Evolutionary conservation across 2,797 vertebrate genomes (phyloP), one percentile per base, ranked within the genome.

Genomic region (Betta splendens): DNA sequence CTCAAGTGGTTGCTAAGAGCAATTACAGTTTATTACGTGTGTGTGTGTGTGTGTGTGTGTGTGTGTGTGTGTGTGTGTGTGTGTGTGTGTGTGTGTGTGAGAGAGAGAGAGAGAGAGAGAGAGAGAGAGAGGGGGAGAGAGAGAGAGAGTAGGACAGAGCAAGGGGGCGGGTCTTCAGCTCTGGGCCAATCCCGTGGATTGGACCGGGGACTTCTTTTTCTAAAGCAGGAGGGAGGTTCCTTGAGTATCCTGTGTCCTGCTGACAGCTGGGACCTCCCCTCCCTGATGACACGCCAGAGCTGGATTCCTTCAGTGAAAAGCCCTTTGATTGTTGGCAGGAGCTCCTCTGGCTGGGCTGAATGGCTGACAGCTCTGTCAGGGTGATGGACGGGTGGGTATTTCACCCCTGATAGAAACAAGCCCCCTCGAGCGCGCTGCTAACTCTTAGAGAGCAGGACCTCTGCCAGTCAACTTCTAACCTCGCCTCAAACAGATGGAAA

Each of bases 241-340:
- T 18, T 9, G 49, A 44, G 40, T 44, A n/a, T 40, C 26, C 38
- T 61, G 59, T 51, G 44, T 81, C 67, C 64, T 43, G 57, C 64
- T 86, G 88, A 88, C 87, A 89, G 79, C 70, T 71, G 63, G 77
- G 65, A 75, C 78, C 75, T 36, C 68, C 85, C 70, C 85, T 84
- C 73, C 57, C 66, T 75, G 70, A 75, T 88, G 83, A 86, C 80
- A 84, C 78, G 68, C 79, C 78, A 76, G 83, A 60, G 81, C 85
- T 85, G 86, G 83, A 89, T 87, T 89, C 86, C 68, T 88, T 90
- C 87, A 82, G 75, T 88, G 85, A 89, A 89, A 88, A 91, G 84
- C 62, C 72, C 81, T 91, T 89, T 90, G 84, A 90, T 84, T 87
- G 82, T 81, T 75, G 79, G 82, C 87, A 85, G 84, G 81, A 85